phyloP scores from a whole-genome alignment of 2,113 vertebrate genomes.

The Eretmochelys imbricata region DNA sequence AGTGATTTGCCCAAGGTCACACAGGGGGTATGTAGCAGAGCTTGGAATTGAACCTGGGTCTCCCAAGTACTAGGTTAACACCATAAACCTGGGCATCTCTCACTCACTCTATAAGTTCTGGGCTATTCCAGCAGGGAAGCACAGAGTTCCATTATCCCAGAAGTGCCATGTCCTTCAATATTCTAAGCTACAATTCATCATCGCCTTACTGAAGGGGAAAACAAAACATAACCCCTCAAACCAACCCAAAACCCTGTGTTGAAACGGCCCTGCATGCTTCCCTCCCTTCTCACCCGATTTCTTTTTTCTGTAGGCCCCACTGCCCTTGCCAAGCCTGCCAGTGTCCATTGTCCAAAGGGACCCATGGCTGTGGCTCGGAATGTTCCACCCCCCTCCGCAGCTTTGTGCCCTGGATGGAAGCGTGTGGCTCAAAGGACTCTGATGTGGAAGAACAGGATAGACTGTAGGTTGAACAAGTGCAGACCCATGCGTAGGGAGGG shows the following conservation, averaged over 20 bases:
- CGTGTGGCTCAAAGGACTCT: too few species aligned
- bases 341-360: neutral
- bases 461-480: neutral
- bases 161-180: neutral
- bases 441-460: neutral
- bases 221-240: neutral
- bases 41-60: neutral
- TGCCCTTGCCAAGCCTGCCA: neutral
- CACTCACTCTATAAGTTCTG: neutral
- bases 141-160: neutral
- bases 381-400: neutral
- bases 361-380: neutral
- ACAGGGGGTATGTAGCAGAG: too few species aligned
- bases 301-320: neutral
- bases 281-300: constrained; percentile 13
- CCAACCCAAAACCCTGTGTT: neutral
- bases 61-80: neutral
- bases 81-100: neutral
- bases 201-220: neutral
- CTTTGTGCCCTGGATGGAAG: neutral
- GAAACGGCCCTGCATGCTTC: neutral
- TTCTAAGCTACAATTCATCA: constrained; percentile 23
- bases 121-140: neutral
- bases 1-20: too few species aligned
- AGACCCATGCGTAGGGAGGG: neutral